A percentile compares a stretch with the other conserved stretches of the same genome.
phyloP scores from a whole-genome alignment of 2,797 vertebrate genomes.

The Phylloscopus collybita region DNA sequence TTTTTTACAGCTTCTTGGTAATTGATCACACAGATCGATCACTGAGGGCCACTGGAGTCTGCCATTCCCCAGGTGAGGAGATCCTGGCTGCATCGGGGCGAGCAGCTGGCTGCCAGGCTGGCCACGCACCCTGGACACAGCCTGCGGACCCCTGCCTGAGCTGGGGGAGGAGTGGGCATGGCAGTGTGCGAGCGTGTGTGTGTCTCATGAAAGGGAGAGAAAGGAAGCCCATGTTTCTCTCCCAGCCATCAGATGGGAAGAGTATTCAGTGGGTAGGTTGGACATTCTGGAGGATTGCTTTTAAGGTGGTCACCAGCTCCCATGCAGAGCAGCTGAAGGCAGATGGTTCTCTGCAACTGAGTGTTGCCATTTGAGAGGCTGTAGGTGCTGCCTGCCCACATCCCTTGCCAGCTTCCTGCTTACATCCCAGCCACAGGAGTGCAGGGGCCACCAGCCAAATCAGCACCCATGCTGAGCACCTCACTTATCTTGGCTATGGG shows the following conservation, averaged over 20 bases:
- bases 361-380: fast-evolving
- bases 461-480: not conserved
- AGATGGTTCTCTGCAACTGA: not conserved
- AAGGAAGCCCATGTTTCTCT: not conserved
- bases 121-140: fast-evolving
- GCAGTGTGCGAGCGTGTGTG: fast-evolving
- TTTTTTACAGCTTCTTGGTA: not conserved
- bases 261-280: not conserved
- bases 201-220: not conserved
- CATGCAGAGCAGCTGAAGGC: not conserved
- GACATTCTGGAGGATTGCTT: not conserved
- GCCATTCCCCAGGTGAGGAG: not conserved
- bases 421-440: not conserved
- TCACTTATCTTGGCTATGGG: not conserved
- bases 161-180: fast-evolving
- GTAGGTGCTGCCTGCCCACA: fast-evolving
- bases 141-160: not conserved
- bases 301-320: not conserved
- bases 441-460: not conserved
- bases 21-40: not conserved
- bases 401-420: not conserved
- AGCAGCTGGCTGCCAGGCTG: not conserved
- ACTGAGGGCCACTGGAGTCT: fast-evolving
- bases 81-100: fast-evolving
- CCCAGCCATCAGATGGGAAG: not conserved